Percentiles rank a stretch among this genome's conserved stretches.
These are phyloP conservation scores for Drosophila vallismaia DNA, from an alignment of 2,888 invertebrate genomes.

Conservation along the genomic window DNA sequence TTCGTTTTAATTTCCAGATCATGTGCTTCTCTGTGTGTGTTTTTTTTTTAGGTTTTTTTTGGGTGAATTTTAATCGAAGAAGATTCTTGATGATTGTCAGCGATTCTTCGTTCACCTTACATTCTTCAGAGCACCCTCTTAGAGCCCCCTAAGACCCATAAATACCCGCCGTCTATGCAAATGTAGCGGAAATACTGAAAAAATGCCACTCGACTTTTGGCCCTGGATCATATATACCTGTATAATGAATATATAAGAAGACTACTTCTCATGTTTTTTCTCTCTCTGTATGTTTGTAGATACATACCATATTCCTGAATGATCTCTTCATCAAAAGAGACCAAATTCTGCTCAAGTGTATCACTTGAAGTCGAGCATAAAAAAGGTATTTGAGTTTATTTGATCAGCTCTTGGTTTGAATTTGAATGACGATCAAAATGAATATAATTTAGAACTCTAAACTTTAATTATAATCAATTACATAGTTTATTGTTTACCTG, in stretches of 20 bases:
- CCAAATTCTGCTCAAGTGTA: conserved; percentile 42
- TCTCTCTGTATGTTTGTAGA: conserved; percentile 4
- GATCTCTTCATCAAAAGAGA: conserved; percentile 19
- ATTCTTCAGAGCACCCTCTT: neutral
- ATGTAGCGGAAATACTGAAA: conserved; percentile 70
- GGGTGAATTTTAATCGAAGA: conserved; percentile 28
- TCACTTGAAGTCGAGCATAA: conserved; percentile 40
- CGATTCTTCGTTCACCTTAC: conserved; percentile 30
- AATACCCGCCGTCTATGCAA: conserved; percentile 59
- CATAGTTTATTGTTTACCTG: conserved; percentile 6
- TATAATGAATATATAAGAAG: conserved; percentile 14
- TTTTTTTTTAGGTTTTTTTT: neutral
- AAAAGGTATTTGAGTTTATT: conserved; percentile 30
- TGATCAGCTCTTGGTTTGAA: conserved; percentile 26
- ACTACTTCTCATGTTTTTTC: neutral
- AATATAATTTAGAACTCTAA: too few species aligned
- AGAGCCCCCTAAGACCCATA: neutral
- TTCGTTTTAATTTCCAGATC: neutral
- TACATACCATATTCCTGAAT: conserved; percentile 5
- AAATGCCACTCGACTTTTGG: conserved; percentile 40
- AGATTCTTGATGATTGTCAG: conserved; percentile 4
- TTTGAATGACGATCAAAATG: neutral
- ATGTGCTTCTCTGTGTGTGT: neutral
- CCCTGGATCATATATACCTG: conserved; percentile 33
- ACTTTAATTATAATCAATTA: neutral